Evolutionary conservation across 2,888 invertebrate genomes (phyloP), one percentile per base, ranked within the genome.

Genomic region (Dryococelus australis): DNA sequence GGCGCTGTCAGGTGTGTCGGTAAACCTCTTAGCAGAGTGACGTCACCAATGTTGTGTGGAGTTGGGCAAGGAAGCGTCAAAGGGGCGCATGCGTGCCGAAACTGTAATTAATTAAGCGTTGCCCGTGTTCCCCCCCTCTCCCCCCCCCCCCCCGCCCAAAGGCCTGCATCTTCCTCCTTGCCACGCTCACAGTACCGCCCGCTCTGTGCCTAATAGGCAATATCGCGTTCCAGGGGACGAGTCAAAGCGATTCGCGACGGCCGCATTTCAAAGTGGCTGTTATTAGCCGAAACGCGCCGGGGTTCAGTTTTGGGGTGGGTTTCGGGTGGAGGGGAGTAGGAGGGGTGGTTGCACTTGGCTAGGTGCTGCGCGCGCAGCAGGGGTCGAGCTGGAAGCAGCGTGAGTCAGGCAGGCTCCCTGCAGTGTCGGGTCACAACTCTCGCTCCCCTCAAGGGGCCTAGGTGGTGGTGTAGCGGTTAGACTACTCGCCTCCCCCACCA

Each of bases 171-270:
- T 24, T 16, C 24, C 20, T 65, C 65, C 65, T 16, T n/a, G 8
- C n/a, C 65, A 16, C 24, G 65, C 0, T 3, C 65, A 8, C 24
- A n/a, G 24, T 65, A 3, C 65, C 65, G 24, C 24, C n/a, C n/a
- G 65, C 65, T 65, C 65, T 24, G 20, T 9, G 65, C 65, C 65
- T 65, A 65, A 65, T 65, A 65, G 65, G 65, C 65, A 65, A 65
- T 65, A 65, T 65, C 65, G 65, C 65, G 65, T 65, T 0, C 65
- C 65, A 65, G 65, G 65, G 65, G 65, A 65, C 65, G 65, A 8
- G 65, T 65, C 65, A 65, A 65, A 65, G 65, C 65, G 65, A 65
- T 65, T 65, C 16, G 65, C 65, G 65, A 65, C 20, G 65, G 65
- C 65, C 65, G 65, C 24, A 65, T 16, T 24, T 12, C 65, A 65